phyloP scores from a whole-genome alignment of 1,140 invertebrate species.

The Drosophila nigromelanica region DNA sequence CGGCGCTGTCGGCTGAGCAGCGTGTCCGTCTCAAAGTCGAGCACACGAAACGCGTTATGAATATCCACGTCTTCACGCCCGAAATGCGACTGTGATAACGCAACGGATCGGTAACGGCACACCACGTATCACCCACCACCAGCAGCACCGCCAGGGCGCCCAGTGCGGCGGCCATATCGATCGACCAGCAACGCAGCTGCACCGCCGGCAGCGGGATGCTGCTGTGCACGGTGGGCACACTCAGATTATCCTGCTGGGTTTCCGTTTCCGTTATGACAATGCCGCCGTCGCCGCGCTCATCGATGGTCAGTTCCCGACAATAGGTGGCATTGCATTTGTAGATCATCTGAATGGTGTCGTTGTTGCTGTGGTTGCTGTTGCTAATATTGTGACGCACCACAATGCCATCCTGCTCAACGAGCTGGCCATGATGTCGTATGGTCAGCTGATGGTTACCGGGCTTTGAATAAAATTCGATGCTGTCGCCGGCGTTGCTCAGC shows the following conservation, averaged over 20 bases:
- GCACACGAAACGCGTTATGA: conserved; percentile 86
- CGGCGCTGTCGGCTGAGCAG: conserved; percentile 60
- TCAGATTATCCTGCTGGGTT: conserved; percentile 72
- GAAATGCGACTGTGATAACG: conserved; percentile 92
- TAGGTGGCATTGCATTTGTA: conserved; percentile 76
- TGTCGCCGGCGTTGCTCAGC: conserved; percentile 36
- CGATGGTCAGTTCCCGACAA: conserved; percentile 74
- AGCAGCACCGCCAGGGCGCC: conserved; percentile 89
- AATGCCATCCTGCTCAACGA: conserved; percentile 77
- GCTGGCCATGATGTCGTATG: conserved; percentile 66
- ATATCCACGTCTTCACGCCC: conserved; percentile 88
- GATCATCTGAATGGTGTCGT: conserved; percentile 61
- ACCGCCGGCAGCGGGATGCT: conserved; percentile 44
- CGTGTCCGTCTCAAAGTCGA: conserved; percentile 71
- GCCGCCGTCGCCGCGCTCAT: conserved; percentile 64
- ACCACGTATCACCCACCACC: conserved; percentile 94
- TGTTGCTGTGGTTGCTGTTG: background rate
- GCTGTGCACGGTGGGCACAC: conserved; percentile 18
- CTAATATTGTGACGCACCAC: conserved; percentile 51
- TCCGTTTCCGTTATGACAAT: conserved; percentile 76
- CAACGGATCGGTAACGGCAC: conserved; percentile 93
- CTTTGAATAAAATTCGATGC: conserved; percentile 73
- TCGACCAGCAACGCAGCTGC: conserved; percentile 78
- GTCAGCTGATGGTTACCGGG: conserved; percentile 77
- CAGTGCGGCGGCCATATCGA: conserved; percentile 79